Base-by-base conservation (phyloP, 35 echinoderm and acorn worm species). In the Holothuria glaberrima region DNA sequence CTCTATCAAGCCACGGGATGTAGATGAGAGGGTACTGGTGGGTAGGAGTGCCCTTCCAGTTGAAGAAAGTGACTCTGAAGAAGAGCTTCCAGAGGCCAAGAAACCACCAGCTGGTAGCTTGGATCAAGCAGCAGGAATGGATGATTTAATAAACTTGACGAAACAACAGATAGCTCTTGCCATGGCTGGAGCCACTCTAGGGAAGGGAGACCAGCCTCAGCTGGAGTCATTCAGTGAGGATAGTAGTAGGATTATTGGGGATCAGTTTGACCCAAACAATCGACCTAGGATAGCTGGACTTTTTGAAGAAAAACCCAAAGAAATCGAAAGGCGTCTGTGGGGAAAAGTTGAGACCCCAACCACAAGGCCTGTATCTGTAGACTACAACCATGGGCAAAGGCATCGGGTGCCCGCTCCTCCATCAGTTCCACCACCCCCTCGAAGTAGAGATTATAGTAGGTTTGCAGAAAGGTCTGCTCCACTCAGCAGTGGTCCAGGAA, bases 51-150 rank as follows among this genome's bases (percentile, higher is more conserved):
- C 97, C 71, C 88, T 99, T 5, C 97, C 97, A 0, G 30, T 91
- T 16, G 93, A 98, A 64, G 94, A 93, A 81, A 99, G 97, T 65
- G 91, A 94, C 68, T 94, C 92, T 19, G 95, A 95, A 29, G 84
- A 94, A 35, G 95, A 97, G 46, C 45, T 62, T 91, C 31, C 84
- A 87, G 16, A 85, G 85, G 61, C 34, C 80, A 48, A 52, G 45
- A 84, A 84, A 38, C 80, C 80, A 9, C 80, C 80, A 60, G 58
- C 57, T 30, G 80, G 80, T 12, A 59, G 58, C 32, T 30, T 77
- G 20, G 62, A 77, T 71, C 71, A 89, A 78, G 52, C 70, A 25
- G 88, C 70, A 14, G 71, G 80, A 29, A 84, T 84, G 80, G 56
- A 48, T 9, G 80, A 84, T 21, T 62, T 88, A 18, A 72, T 72